Base-by-base conservation (phyloP, 2,888 invertebrate genomes). In the Pyrgus malvae region DNA sequence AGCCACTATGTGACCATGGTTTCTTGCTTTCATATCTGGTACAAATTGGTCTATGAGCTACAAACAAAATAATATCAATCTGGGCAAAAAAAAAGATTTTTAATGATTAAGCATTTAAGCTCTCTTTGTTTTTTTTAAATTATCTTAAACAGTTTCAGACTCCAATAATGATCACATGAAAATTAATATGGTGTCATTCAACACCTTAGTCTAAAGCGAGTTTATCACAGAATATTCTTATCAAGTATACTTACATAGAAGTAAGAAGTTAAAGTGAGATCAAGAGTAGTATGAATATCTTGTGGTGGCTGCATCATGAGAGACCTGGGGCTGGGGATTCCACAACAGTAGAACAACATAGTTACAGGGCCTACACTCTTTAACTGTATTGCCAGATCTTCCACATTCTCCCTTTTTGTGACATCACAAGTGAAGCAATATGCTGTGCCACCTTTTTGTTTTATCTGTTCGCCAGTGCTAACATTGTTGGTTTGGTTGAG, bases 261-360 rank as follows among this genome's bases (percentile, higher is more conserved):
- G 62, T 93, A 92, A 44, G 93, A 92, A 16, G 92, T 86, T 8
- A 93, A 78, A 29, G 92, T 92, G 4, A 93, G 76, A 69, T 93
- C 91, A 62, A 93, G 77, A 0, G 91, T 92, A 35, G 83, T 77
- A 59, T 87, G 88, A 33, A 93, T 89, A 66, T 92, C 86, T 60
- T 87, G 84, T 1, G 91, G 83, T 27, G 91, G 89, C 58, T 90
- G 81, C 0, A 76, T 80, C 35, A 91, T 65, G 38, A 93, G 71
- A 3, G 92, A 85, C 61, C 92, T 80, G 1, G 93, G 92, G 60
- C 92, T 93, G 1, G 93, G 93, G 51, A 93, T 91, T 5, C 93
- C 92, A 63, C 93, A 93, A 59, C 93, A 93, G 66, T 93, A 92
- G 58, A 93, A 91, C 42, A 93, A 63, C 91, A 93, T 92, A 50